Evolutionary conservation across 2,888 invertebrate species (phyloP).

Genomic region (Endomychus coccineus): DNA sequence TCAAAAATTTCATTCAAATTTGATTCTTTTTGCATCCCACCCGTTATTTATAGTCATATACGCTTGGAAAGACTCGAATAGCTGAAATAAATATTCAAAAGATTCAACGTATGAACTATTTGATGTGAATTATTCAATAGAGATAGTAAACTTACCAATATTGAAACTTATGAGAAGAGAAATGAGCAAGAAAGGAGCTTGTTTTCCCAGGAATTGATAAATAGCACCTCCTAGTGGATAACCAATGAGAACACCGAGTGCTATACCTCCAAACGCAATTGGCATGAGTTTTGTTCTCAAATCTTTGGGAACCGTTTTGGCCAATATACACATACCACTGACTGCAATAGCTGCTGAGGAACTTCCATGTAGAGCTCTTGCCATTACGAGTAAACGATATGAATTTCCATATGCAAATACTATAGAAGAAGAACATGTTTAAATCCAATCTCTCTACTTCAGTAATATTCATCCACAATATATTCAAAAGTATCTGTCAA

Average conservation of each 20-base stretch:
- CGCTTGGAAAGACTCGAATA: no score
- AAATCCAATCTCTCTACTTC: background rate
- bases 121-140: no score
- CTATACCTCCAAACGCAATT: slow-evolving; percentile 70
- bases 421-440: slow-evolving; percentile 38
- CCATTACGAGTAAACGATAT: slow-evolving; percentile 60
- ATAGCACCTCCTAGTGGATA: slow-evolving; percentile 75
- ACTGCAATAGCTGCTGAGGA: slow-evolving; percentile 74
- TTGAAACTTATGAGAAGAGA: slow-evolving; percentile 51
- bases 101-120: no score
- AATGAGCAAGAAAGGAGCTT: slow-evolving; percentile 65
- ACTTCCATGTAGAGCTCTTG: slow-evolving; percentile 70
- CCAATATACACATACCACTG: slow-evolving; percentile 74
- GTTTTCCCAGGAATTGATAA: slow-evolving; percentile 69
- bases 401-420: slow-evolving; percentile 71
- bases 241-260: slow-evolving; percentile 71
- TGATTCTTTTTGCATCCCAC: no score
- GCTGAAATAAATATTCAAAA: no score
- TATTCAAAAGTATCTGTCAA: no score
- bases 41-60: no score
- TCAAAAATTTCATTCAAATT: no score
- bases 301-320: slow-evolving; percentile 51
- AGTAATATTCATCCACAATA: no score
- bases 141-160: slow-evolving; percentile 38
- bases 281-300: slow-evolving; percentile 67